phyloP scores from a whole-genome alignment of 1,140 invertebrate species.

The Zaprionus africanus region DNA sequence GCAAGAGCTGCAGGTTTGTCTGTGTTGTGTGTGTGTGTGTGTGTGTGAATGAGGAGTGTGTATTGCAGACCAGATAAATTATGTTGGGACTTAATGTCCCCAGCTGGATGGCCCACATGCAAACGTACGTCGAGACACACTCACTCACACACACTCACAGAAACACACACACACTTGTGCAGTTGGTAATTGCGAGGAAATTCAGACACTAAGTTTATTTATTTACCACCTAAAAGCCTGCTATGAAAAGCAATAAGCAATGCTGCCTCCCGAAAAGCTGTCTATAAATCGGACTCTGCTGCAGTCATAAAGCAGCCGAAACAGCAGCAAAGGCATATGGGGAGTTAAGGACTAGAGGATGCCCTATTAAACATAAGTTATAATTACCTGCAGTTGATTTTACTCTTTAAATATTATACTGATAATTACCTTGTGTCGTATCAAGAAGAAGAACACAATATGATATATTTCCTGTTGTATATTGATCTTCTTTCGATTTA shows the following conservation, averaged over 20 bases:
- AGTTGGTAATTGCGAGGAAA: constrained; percentile 47
- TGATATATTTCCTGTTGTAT: too few relatives aligned
- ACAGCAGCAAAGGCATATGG: not conserved
- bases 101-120: constrained; percentile 5
- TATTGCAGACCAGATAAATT: constrained; percentile 25
- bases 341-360: not conserved
- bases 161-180: constrained; percentile 4
- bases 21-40: not conserved
- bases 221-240: constrained; percentile 49
- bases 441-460: not conserved
- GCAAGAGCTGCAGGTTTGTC: not conserved
- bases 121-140: not conserved
- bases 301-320: constrained; percentile 46
- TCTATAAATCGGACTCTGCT: constrained; percentile 51
- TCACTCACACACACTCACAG: not conserved
- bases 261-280: constrained; percentile 45
- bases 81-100: constrained; percentile 21
- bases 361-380: too few relatives aligned
- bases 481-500: too few relatives aligned
- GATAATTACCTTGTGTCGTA: too few relatives aligned
- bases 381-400: too few relatives aligned
- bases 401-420: too few relatives aligned
- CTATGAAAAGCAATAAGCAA: constrained; percentile 46
- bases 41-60: not conserved
- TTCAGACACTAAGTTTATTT: constrained; percentile 56